Evolutionary conservation across 2,113 vertebrate species (phyloP).

Genomic region (Percopsis transmontana): DNA sequence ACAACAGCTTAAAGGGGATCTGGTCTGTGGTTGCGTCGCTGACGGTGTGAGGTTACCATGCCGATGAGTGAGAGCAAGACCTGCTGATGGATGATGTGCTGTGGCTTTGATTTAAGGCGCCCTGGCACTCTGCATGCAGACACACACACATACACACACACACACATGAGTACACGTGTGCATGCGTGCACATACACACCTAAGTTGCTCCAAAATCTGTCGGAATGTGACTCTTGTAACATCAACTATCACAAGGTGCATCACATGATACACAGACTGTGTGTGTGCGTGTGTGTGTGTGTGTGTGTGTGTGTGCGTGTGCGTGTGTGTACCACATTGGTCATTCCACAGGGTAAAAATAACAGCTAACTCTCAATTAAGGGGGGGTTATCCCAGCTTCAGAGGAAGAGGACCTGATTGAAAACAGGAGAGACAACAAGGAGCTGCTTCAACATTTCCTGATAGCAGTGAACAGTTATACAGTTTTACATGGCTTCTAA

Average conservation of each 20-base stretch:
- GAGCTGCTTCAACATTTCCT: slow-evolving; percentile 24
- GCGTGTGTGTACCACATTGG: slow-evolving; percentile 13
- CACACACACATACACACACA: slow-evolving; percentile 25
- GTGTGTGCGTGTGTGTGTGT: slow-evolving; percentile 11
- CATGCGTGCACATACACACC: slow-evolving; percentile 1
- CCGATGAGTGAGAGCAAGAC: slow-evolving; percentile 41
- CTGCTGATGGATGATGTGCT: slow-evolving; percentile 58
- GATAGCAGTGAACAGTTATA: slow-evolving; percentile 19
- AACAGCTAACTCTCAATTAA: slow-evolving; percentile 38
- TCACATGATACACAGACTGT: slow-evolving; percentile 51
- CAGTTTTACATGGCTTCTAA: slow-evolving; percentile 24
- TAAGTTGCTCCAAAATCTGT: slow-evolving; percentile 44
- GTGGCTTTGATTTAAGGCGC: slow-evolving; percentile 48
- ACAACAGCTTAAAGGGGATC: slow-evolving; percentile 43
- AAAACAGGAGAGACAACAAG: slow-evolving; percentile 16
- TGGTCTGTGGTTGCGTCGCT: slow-evolving; percentile 30
- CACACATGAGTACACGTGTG: not conserved
- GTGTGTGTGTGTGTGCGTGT: slow-evolving; percentile 13
- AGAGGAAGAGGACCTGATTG: slow-evolving; percentile 19
- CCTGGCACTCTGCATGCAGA: slow-evolving; percentile 18
- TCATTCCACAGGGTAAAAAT: slow-evolving; percentile 41
- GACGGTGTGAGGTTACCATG: slow-evolving; percentile 59
- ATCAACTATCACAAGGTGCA: slow-evolving; percentile 65
- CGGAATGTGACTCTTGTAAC: slow-evolving; percentile 71
- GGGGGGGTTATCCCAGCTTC: slow-evolving; percentile 12